These are phyloP conservation scores for Chromis chromis DNA, from an alignment of 2,797 vertebrate genomes.

Conservation along the genomic window DNA sequence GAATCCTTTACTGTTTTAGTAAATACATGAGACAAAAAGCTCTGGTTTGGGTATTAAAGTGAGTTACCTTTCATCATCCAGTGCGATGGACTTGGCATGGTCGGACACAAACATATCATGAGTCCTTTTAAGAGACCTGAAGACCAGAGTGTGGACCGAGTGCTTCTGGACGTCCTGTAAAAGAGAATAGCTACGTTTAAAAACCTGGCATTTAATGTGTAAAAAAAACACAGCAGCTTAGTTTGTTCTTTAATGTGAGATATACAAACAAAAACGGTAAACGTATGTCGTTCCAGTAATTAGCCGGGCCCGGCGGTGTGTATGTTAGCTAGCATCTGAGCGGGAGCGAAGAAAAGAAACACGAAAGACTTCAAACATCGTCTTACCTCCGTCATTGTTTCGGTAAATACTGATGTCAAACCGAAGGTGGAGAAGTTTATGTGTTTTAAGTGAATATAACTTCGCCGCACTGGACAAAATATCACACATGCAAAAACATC, in stretches of 20 bases:
- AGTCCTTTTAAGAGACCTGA: slow-evolving; percentile 96
- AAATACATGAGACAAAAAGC: not conserved
- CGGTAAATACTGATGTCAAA: not conserved
- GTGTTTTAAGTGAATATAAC: not conserved
- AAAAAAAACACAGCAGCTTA: too few relatives aligned
- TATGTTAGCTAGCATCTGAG: not conserved
- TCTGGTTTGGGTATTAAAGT: not conserved
- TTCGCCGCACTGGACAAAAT: not conserved
- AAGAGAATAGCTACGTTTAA: not conserved
- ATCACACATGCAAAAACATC: slow-evolving; percentile 30
- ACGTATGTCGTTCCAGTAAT: slow-evolving; percentile 19
- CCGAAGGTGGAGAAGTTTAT: fast-evolving
- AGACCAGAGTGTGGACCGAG: slow-evolving; percentile 98
- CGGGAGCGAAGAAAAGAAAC: not conserved
- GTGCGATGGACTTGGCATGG: slow-evolving; percentile 90
- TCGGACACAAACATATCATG: slow-evolving; percentile 99
- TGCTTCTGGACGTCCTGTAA: slow-evolving; percentile 98
- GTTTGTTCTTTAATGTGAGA: too few relatives aligned
- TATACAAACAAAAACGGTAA: not conserved
- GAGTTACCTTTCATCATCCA: slow-evolving; percentile 92
- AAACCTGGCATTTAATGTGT: fast-evolving
- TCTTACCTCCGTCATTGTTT: slow-evolving; percentile 79
- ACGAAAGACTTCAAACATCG: fast-evolving
- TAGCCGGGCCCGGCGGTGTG: slow-evolving; percentile 42
- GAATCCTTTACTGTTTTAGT: not conserved